phyloP scores from a whole-genome alignment of 2,113 vertebrate genomes.

The Varanus salvator region DNA sequence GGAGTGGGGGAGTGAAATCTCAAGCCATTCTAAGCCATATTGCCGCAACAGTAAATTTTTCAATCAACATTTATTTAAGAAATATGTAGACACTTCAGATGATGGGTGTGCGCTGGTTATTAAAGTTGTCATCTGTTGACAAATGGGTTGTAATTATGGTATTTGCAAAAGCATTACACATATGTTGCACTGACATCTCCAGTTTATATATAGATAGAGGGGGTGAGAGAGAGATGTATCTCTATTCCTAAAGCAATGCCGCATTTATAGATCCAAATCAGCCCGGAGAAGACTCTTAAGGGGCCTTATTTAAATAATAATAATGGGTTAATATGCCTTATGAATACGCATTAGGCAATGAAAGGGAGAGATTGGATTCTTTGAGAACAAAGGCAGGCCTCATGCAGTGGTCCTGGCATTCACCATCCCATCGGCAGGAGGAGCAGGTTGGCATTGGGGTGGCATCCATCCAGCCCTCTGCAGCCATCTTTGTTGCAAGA shows the following conservation, averaged over 20 bases:
- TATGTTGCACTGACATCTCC: constrained; percentile 46
- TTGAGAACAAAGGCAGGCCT: constrained; percentile 51
- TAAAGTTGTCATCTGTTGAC: constrained; percentile 75
- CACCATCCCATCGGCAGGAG: constrained; percentile 41
- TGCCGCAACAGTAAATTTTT: constrained; percentile 61
- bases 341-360: constrained; percentile 61
- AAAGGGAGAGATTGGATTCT: constrained; percentile 59
- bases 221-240: constrained; percentile 52
- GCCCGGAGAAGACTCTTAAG: constrained; percentile 46
- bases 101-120: constrained; percentile 68
- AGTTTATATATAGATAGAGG: constrained; percentile 36
- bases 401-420: neutral
- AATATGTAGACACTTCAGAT: constrained; percentile 44
- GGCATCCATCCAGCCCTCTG: constrained; percentile 32
- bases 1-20: neutral
- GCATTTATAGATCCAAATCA: constrained; percentile 50
- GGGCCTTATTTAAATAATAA: constrained; percentile 72
- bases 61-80: constrained; percentile 63
- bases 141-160: constrained; percentile 63
- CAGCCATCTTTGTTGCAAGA: constrained; percentile 51
- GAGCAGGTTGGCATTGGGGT: constrained; percentile 20
- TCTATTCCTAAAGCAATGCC: constrained; percentile 25
- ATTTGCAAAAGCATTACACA: constrained; percentile 44
- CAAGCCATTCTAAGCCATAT: constrained; percentile 54
- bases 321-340: constrained; percentile 53